Evolutionary conservation across 2,888 invertebrate genomes (phyloP).

Genomic region (Philereme transversata): DNA sequence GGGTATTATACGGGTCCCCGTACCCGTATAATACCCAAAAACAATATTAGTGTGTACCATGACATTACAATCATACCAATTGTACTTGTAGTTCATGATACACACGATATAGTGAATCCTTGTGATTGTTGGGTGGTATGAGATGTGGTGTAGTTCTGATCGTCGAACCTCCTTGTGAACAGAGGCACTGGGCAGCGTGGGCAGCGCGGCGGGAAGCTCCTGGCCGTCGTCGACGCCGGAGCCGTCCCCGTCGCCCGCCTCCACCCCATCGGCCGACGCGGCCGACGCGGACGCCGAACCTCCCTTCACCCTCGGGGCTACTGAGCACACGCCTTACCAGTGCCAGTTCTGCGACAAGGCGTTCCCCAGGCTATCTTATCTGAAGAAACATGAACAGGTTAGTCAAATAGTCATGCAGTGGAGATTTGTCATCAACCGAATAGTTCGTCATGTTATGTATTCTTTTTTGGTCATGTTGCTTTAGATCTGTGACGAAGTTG

Average conservation of each 20-base stretch:
- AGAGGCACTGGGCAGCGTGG: slow-evolving; percentile 87
- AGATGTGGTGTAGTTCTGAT: too few species aligned
- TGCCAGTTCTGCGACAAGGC: slow-evolving; percentile 97
- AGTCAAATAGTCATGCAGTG: slow-evolving; percentile 35
- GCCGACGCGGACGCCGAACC: slow-evolving; percentile 86
- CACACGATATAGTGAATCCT: too few species aligned
- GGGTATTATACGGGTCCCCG: too few species aligned
- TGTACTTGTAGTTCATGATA: too few species aligned
- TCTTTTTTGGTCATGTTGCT: too few species aligned
- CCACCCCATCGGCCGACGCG: slow-evolving; percentile 87
- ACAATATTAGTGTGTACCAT: too few species aligned
- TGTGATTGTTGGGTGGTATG: too few species aligned
- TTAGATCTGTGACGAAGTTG: too few species aligned
- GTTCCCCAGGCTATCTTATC: slow-evolving; percentile 92
- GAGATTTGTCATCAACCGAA: too few species aligned
- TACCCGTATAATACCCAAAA: too few species aligned
- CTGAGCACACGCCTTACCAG: slow-evolving; percentile 92
- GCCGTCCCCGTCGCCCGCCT: slow-evolving; percentile 84
- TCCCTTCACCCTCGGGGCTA: slow-evolving; percentile 87
- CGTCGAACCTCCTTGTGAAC: slow-evolving; percentile 37
- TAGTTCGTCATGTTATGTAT: too few species aligned
- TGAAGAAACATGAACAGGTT: slow-evolving; percentile 97
- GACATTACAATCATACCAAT: too few species aligned
- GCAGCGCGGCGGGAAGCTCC: slow-evolving; percentile 86
- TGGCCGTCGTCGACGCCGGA: slow-evolving; percentile 87